Percentiles rank a stretch among this genome's conserved stretches.
phyloP scores from a whole-genome alignment of 2,888 invertebrate genomes.

The Meteorus colon region DNA sequence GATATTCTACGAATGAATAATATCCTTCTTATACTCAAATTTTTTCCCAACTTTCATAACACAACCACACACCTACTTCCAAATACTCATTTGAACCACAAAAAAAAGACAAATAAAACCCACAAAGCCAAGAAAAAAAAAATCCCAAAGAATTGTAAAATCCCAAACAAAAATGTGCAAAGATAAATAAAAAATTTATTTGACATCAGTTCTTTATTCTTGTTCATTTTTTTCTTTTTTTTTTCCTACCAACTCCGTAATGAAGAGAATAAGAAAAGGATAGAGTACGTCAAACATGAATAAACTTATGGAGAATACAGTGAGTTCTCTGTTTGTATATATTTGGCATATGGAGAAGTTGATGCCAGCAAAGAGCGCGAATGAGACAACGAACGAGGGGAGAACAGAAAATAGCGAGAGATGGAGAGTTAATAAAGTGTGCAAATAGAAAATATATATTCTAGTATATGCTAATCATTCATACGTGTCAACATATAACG shows the following conservation, averaged over 20 bases:
- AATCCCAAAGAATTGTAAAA: no score
- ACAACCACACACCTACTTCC: no score
- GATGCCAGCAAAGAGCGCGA: conserved; percentile 9
- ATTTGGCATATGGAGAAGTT: conserved; percentile 17
- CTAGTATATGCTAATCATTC: conserved; percentile 63
- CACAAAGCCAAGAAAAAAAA: no score
- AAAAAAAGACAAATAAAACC: no score
- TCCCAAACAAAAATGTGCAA: background rate
- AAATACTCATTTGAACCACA: no score
- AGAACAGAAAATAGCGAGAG: conserved; percentile 40
- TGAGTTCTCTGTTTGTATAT: conserved; percentile 58
- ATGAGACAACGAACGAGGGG: background rate
- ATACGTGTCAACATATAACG: conserved; percentile 53
- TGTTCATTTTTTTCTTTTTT: background rate
- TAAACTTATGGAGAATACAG: conserved; percentile 49
- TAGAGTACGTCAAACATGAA: conserved; percentile 6
- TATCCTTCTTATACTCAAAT: no score
- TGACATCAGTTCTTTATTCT: background rate
- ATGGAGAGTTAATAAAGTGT: conserved; percentile 64
- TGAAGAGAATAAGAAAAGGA: background rate
- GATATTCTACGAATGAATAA: no score
- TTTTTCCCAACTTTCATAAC: no score
- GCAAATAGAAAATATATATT: conserved; percentile 63
- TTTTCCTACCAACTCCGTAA: background rate
- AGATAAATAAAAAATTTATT: background rate